Conservation (phyloP, 2,888 invertebrate species). For the Aphelenchoides bicaudatus region DNA sequence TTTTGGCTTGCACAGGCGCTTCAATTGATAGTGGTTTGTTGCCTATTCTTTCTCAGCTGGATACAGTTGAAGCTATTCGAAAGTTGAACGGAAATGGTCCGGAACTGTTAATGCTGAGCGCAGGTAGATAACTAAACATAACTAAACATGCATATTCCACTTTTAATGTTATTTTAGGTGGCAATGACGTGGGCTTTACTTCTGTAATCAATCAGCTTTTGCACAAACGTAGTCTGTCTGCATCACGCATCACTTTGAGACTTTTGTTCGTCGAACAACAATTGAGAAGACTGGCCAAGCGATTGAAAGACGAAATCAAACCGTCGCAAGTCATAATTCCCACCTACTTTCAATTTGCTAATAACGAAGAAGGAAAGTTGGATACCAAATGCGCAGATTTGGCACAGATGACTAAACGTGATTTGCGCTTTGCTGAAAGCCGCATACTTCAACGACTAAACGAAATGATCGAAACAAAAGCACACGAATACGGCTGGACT, state of each 20-base stretch:
- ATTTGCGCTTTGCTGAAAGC: constrained; percentile 25
- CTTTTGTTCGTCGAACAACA: constrained; percentile 43
- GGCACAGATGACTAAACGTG: constrained; percentile 1
- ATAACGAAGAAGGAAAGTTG: constrained; percentile 45
- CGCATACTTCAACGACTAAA: neutral
- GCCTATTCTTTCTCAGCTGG: constrained; percentile 26
- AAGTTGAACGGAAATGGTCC: constrained; percentile 35
- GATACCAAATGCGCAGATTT: constrained; percentile 42
- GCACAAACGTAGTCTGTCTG: constrained; percentile 22
- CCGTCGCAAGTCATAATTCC: constrained; percentile 38
- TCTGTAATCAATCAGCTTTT: constrained; percentile 43
- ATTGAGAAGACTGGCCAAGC: constrained; percentile 36
- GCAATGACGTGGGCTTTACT: constrained; percentile 56
- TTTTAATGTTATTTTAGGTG: too few species aligned
- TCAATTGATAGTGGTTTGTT: constrained; percentile 43
- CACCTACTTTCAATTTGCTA: constrained; percentile 48
- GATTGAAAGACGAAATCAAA: constrained; percentile 22
- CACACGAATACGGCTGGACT: neutral
- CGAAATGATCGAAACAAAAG: constrained; percentile 3
- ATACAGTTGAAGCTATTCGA: constrained; percentile 18
- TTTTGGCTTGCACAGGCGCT: constrained; percentile 51
- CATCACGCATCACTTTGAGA: constrained; percentile 24
- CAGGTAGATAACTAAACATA: too few species aligned
- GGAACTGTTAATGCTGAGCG: constrained; percentile 42
- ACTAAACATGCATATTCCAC: too few species aligned